Base-by-base conservation (phyloP, 1,140 invertebrate species). In the Formica selysi region DNA sequence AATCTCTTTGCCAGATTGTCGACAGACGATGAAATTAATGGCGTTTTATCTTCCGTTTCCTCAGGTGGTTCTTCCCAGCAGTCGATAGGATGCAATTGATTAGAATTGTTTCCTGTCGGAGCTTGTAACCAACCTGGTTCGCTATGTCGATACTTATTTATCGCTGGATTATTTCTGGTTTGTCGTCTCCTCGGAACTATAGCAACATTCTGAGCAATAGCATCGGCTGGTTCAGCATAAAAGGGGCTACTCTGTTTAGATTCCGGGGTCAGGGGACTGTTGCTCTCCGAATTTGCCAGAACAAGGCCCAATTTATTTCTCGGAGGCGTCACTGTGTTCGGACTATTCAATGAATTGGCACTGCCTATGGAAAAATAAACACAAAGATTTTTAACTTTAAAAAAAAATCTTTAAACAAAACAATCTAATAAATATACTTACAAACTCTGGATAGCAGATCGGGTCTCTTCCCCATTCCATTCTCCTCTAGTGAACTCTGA, bases 161-260 rank as follows among this genome's bases (percentile, higher is more conserved):
- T 89, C 5, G 92, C 90, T 5, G 92, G 89, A 89, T 94, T 92
- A 67, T 90, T 89, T 62, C 91, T 92, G 64, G 92, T 91, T 41
- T 91, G 84, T 87, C 93, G 89, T 73, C 94, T 92, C 74, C 94
- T 86, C 1, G 95, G 88, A 13, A 96, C 95, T 22, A 95, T 94
- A 1, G 94, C 93, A 16, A 92, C 93, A 64, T 91, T 94, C 87
- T 96, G 96, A 48, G 95, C 95, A 32, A 99, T 96, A 22, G 98
- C 97, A 95, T 99, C 98, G 10, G 98, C 98, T 54, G 98, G 98
- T 95, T 99, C 98, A 2, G 98, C 98, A 93, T 99, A 99, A 90
- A 98, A 98, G 0, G 98, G 98, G 93, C 98, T 98, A 13, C 96
- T 97, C 91, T 97, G 96, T 88, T 97, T 97, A 29, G 95, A 94